phyloP scores from a whole-genome alignment of 2,888 invertebrate species.

The Lepidocyrtinus sp. region DNA sequence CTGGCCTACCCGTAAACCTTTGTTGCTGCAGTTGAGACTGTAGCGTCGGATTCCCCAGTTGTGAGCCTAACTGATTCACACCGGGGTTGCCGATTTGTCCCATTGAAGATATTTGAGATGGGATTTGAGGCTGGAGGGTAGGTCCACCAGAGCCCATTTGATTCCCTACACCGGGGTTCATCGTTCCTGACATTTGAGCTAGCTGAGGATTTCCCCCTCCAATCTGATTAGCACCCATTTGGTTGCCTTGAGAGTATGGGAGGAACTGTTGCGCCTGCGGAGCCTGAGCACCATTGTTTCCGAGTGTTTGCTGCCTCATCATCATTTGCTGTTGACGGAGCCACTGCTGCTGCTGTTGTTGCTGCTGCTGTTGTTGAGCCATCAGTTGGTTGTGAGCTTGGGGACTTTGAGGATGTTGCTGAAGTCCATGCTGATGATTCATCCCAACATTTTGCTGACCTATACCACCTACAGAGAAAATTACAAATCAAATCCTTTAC shows the following conservation, averaged over 20 bases:
- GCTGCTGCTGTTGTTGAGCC: conserved; percentile 73
- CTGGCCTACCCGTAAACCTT: conserved; percentile 67
- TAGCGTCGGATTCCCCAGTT: conserved; percentile 66
- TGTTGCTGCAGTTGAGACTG: conserved; percentile 69
- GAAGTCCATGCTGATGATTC: conserved; percentile 67
- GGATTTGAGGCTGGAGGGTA: conserved; percentile 64
- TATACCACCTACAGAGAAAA: conserved; percentile 48
- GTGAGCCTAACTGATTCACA: conserved; percentile 65
- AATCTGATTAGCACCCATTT: conserved; percentile 71
- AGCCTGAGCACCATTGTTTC: conserved; percentile 70
- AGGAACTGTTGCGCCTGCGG: conserved; percentile 73
- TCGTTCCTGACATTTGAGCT: conserved; percentile 59
- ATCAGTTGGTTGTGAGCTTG: conserved; percentile 69
- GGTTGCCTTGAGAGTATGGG: conserved; percentile 70
- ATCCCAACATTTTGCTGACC: conserved; percentile 68
- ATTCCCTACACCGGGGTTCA: conserved; percentile 67
- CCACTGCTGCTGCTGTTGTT: conserved; percentile 72
- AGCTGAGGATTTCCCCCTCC: conserved; percentile 67
- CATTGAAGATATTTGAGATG: conserved; percentile 69
- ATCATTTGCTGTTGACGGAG: conserved; percentile 72
- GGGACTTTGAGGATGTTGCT: conserved; percentile 69
- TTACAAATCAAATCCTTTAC: not conserved
- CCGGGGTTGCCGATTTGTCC: conserved; percentile 67
- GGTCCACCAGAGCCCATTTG: conserved; percentile 67
- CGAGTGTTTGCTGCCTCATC: conserved; percentile 71